These are phyloP conservation scores for Agrotis segetum DNA, from an alignment of 2,888 invertebrate species.

Conservation along the genomic window DNA sequence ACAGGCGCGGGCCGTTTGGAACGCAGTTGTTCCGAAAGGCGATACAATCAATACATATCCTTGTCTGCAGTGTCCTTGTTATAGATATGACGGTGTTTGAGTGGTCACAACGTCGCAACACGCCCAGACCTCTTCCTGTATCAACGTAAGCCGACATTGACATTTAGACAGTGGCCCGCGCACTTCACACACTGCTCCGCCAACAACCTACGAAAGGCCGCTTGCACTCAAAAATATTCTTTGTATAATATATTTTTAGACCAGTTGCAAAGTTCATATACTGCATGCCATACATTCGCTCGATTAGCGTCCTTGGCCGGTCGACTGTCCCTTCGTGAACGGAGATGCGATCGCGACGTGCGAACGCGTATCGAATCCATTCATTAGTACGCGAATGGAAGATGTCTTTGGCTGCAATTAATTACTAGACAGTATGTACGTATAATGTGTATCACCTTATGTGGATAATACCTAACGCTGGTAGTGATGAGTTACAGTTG, in stretches of 20 bases:
- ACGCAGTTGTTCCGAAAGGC: slow-evolving; percentile 44
- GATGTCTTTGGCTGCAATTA: slow-evolving; percentile 46
- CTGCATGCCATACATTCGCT: slow-evolving; percentile 74
- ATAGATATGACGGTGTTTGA: slow-evolving; percentile 72
- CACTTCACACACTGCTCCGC: slow-evolving; percentile 65
- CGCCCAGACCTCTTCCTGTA: slow-evolving; percentile 84
- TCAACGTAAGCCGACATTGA: slow-evolving; percentile 83
- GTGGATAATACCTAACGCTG: slow-evolving; percentile 28
- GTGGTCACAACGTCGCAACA: slow-evolving; percentile 65
- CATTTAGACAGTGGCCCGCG: slow-evolving; percentile 78
- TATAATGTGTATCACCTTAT: not conserved
- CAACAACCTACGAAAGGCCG: slow-evolving; percentile 70
- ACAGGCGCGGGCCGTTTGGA: slow-evolving; percentile 16
- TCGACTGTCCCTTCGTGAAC: slow-evolving; percentile 79
- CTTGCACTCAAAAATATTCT: slow-evolving; percentile 69
- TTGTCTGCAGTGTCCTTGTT: slow-evolving; percentile 76
- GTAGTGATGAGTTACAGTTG: slow-evolving; percentile 32
- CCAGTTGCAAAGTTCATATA: slow-evolving; percentile 74
- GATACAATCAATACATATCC: slow-evolving; percentile 62
- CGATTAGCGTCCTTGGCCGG: slow-evolving; percentile 81
- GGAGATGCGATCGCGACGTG: slow-evolving; percentile 68
- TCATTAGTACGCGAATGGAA: slow-evolving; percentile 61
- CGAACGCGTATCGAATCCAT: slow-evolving; percentile 62
- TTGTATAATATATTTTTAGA: slow-evolving; percentile 69
- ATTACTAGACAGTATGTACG: slow-evolving; percentile 10